Evolutionary conservation across 2,797 vertebrate species (phyloP).

Genomic region (Etheostoma nigrum): DNA sequence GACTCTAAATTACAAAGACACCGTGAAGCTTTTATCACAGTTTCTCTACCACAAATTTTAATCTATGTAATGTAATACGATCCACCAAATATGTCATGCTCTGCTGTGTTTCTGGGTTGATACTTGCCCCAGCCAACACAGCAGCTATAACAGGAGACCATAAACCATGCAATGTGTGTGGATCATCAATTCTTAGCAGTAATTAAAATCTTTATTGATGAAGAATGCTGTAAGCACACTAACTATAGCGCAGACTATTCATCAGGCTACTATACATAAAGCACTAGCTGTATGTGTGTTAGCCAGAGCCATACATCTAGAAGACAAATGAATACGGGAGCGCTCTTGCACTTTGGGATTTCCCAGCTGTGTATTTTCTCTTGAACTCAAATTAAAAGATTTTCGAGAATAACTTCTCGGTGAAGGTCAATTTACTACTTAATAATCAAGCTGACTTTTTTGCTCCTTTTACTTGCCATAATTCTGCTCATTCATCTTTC

Average conservation of each 20-base stretch:
- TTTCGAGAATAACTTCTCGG: not conserved
- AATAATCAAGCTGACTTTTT: conserved; percentile 22
- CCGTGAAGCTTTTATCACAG: not conserved
- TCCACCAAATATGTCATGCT: conserved; percentile 40
- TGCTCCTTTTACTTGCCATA: not conserved
- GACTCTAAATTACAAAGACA: conserved; percentile 6
- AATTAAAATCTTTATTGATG: conserved; percentile 73
- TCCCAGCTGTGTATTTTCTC: conserved; percentile 20
- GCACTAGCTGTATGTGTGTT: conserved; percentile 5
- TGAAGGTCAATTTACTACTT: conserved; percentile 18
- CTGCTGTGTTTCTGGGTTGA: conserved; percentile 38
- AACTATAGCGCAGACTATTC: conserved; percentile 52
- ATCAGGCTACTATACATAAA: conserved; percentile 37
- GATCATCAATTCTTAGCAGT: conserved; percentile 67
- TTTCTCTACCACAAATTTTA: conserved; percentile 23
- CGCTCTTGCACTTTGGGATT: not conserved
- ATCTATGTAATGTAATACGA: conserved; percentile 42
- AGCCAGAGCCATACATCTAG: conserved; percentile 28
- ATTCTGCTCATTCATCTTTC: not conserved
- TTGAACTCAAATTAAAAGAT: conserved; percentile 5
- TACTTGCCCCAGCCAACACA: conserved; percentile 22
- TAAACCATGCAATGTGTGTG: conserved; percentile 44
- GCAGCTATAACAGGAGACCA: conserved; percentile 58
- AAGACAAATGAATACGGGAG: conserved; percentile 39
- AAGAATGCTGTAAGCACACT: conserved; percentile 57